These are phyloP conservation scores for Cephus pygmeus DNA, from an alignment of 2,888 invertebrate genomes.

Conservation along the genomic window DNA sequence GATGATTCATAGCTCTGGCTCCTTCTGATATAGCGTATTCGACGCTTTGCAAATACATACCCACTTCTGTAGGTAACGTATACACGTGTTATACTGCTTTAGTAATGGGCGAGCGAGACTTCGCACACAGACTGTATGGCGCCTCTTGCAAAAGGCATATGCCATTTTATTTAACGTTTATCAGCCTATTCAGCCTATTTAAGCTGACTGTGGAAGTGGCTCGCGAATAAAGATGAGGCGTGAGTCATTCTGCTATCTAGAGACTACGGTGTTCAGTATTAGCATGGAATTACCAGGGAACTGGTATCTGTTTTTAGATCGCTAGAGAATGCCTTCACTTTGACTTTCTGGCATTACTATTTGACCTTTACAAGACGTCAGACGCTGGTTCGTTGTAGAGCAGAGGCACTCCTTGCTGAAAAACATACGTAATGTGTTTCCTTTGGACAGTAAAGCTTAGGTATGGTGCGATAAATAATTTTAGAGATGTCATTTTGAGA, in stretches of 20 bases:
- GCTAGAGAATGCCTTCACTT: not conserved
- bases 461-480: not conserved
- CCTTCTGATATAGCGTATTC: not conserved
- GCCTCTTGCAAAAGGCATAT: not conserved
- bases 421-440: not conserved
- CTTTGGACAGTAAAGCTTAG: not conserved
- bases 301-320: not conserved
- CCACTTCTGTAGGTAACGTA: not conserved
- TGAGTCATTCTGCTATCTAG: not conserved
- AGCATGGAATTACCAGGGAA: not conserved
- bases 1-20: not conserved
- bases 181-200: not conserved
- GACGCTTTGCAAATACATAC: not conserved
- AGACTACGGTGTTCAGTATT: not conserved
- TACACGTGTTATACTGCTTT: not conserved
- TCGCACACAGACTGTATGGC: not conserved
- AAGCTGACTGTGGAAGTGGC: not conserved
- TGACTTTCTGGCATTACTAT: not conserved
- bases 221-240: not conserved
- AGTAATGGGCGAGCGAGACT: not conserved
- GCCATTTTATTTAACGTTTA: not conserved
- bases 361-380: not conserved
- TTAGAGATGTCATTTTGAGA: not conserved
- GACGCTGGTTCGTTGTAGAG: not conserved
- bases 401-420: not conserved